Evolutionary conservation across 2,888 invertebrate genomes (phyloP), one percentile per base, ranked within the genome.

Genomic region (Epirrita christyi): DNA sequence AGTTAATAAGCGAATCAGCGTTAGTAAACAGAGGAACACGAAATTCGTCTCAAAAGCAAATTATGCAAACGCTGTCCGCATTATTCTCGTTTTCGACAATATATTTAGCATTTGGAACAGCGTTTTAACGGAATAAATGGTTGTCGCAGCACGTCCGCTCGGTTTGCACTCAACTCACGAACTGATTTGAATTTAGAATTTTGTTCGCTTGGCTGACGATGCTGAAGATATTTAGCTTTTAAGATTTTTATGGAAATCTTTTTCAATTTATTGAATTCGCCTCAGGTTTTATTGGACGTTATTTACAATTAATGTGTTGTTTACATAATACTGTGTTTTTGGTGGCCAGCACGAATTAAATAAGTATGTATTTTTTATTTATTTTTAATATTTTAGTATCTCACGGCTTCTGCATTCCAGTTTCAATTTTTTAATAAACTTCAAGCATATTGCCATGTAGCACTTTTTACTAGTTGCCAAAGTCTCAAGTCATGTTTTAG

Each of bases 141-240:
- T 78, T 78, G 77, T 76, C 74, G 70, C 71, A 73, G 81, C 88
- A 88, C 87, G 88, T 89, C 86, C 81, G 76, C 76, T 61, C 78
- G 71, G 80, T 88, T 81, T 79, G 81, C 83, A 88, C 84, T 78
- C 87, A 50, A 76, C 85, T 88, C 88, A 88, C 88, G 88, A 86
- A 88, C 85, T 89, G 88, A 88, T 89, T 89, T 89, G 85, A 88
- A 89, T 89, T 86, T 84, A 74, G 86, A 87, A 87, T 88, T 86
- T 80, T 77, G 67, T 78, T 77, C 78, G 82, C 78, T 78, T 67
- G 67, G 78, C 73, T 82, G 77, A 72, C 68, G 71, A 64, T 75
- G 75, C 67, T 48, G 68, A 69, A 73, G 58, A 69, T 75, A 71
- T 76, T 80, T 78, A 74, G 70, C 74, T 73, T 74, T 74, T 70